Base-by-base conservation (phyloP, 2,113 vertebrate species). In the Stictonetta naevosa region DNA sequence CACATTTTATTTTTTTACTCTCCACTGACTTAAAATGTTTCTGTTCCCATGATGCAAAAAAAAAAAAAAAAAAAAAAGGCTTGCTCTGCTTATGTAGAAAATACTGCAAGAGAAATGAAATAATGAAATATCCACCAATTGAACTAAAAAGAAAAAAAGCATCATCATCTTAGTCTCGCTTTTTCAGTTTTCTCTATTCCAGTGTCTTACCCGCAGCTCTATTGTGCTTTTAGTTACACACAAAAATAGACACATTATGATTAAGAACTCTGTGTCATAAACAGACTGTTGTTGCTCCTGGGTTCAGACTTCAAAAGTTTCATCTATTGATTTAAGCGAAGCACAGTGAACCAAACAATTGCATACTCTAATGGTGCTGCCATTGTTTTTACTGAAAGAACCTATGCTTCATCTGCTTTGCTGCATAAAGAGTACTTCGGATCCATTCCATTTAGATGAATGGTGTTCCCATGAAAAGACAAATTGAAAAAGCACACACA, bases 351-450 rank as follows among this genome's bases (percentile, higher is more conserved):
- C 25, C 14, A 73, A 86, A 56, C n/a, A 81, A 48, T 82, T 84
- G 33, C 46, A 50, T 9, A 91, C 76, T 85, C 91, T 74, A 92
- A 92, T 33, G 83, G 67, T 94, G 86, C 62, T 94, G 55, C 59
- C 56, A 79, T 31, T 74, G 63, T 52, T 86, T 50, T 95, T 88
- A 89, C 33, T 66, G 63, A 90, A 90, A 83, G 40, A 82, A 63
- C 88, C 94, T 88, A 79, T 92, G 93, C 56, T 75, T 88, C 55
- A 84, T 55, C 83, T 92, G 85, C 83, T 96, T 93, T 2, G 4
- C 60, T 72, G 75, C 80, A 88, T 55, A 73, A 68, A 73, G 44
- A 66, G 33, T 68, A 69, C 34, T 88, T 89, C 87, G 55, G 88
- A 89, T 53, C 23, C 38, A 77, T 95, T 97, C 42, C 18, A 58